These are phyloP conservation scores for Dexiosoma caninum DNA, from an alignment of 2,888 invertebrate species.

Conservation along the genomic window DNA sequence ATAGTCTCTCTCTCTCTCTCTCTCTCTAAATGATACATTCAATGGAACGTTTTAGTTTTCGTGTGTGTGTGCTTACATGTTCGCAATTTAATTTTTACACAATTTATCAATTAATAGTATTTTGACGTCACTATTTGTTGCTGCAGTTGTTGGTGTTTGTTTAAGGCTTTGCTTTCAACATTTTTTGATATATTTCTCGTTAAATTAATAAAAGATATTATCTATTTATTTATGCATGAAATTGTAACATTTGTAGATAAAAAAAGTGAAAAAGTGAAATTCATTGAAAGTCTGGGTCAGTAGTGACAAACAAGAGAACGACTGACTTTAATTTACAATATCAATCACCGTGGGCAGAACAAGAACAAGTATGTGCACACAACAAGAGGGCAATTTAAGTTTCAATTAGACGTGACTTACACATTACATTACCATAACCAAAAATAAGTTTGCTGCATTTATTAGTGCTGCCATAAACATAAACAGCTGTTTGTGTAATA, in stretches of 20 bases:
- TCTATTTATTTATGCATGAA: slow-evolving; percentile 4
- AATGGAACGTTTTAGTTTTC: background rate
- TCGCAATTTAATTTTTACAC: slow-evolving; percentile 30
- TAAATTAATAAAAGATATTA: slow-evolving; percentile 24
- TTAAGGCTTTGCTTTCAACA: background rate
- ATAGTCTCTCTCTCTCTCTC: background rate
- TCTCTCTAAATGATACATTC: background rate
- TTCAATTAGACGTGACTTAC: too few relatives aligned
- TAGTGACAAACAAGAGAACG: background rate
- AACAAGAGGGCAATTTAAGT: background rate
- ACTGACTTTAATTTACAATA: background rate
- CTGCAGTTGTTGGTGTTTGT: slow-evolving; percentile 10
- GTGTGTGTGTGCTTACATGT: background rate
- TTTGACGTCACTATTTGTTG: slow-evolving; percentile 36
- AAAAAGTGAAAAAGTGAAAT: slow-evolving; percentile 16
- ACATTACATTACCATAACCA: too few relatives aligned
- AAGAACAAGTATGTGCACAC: background rate
- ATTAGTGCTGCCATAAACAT: too few relatives aligned
- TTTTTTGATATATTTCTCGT: slow-evolving; percentile 13
- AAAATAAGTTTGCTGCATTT: too few relatives aligned
- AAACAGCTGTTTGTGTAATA: too few relatives aligned
- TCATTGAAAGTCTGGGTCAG: slow-evolving; percentile 39
- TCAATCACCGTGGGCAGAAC: background rate
- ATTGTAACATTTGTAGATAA: slow-evolving; percentile 45
- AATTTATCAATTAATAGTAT: slow-evolving; percentile 57